phyloP scores from a whole-genome alignment of 2,888 invertebrate species.

The Rhynchonema sp. region DNA sequence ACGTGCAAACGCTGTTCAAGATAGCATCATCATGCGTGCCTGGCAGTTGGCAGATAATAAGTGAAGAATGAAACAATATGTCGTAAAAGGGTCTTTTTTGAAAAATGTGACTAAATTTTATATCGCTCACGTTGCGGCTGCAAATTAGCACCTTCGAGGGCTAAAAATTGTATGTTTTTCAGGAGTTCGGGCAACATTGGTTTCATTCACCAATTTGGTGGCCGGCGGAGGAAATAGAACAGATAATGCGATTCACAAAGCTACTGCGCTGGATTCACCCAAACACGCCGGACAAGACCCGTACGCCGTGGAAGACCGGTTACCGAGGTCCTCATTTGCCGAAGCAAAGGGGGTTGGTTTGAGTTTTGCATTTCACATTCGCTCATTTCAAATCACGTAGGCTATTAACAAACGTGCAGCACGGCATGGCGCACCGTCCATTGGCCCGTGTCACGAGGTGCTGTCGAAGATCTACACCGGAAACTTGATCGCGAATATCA shows the following conservation, averaged over 20 bases:
- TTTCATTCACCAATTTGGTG: too few species aligned
- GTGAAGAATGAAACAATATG: too few species aligned
- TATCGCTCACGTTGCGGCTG: too few species aligned
- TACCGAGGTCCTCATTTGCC: not conserved
- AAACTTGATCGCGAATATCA: conserved; percentile 17
- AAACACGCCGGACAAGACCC: not conserved
- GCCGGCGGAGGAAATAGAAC: too few species aligned
- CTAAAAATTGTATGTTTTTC: too few species aligned
- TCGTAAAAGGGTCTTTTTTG: too few species aligned
- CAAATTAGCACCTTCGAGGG: too few species aligned
- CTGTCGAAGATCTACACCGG: conserved; percentile 13
- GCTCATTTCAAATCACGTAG: not conserved
- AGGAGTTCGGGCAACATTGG: too few species aligned
- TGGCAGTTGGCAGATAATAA: too few species aligned
- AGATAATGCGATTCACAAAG: conserved; percentile 33
- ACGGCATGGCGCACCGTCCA: conserved; percentile 4
- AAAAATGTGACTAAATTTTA: too few species aligned
- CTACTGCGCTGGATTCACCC: not conserved
- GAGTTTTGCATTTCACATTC: not conserved
- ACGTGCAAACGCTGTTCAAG: too few species aligned
- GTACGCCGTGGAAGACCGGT: not conserved
- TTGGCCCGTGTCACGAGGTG: conserved; percentile 12
- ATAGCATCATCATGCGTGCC: too few species aligned
- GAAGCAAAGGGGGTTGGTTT: not conserved
- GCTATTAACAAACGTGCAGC: not conserved